These are phyloP conservation scores for Aricia agestis DNA, from an alignment of 1,140 invertebrate genomes.

Conservation along the genomic window DNA sequence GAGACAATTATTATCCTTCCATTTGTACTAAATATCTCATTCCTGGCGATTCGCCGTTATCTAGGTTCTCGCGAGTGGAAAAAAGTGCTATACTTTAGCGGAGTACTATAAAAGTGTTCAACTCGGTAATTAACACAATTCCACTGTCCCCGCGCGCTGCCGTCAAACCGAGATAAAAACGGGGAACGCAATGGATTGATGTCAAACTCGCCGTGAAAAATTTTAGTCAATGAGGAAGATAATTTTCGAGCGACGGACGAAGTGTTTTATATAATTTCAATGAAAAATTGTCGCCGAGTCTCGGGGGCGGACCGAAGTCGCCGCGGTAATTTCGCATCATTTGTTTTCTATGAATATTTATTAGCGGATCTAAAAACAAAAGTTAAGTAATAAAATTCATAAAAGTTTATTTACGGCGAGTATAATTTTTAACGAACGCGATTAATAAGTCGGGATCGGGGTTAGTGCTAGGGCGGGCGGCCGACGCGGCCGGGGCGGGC, in stretches of 20 bases:
- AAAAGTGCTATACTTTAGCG: conserved; percentile 36
- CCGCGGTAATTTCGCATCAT: conserved; percentile 60
- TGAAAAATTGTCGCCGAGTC: conserved; percentile 63
- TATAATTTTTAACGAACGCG: neutral
- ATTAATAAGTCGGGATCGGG: neutral
- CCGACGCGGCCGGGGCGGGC: too few relatives aligned
- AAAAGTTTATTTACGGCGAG: neutral
- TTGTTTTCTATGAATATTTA: conserved; percentile 71
- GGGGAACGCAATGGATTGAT: conserved; percentile 59
- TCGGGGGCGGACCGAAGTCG: conserved; percentile 48
- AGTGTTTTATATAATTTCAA: conserved; percentile 69
- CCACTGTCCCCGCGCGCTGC: conserved; percentile 35
- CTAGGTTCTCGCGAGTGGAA: conserved; percentile 36
- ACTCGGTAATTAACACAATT: conserved; percentile 66
- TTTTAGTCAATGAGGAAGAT: conserved; percentile 72
- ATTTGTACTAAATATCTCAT: conserved; percentile 9
- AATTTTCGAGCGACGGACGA: conserved; percentile 60
- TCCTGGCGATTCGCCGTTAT: conserved; percentile 19
- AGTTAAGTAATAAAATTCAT: conserved; percentile 8
- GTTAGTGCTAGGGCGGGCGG: neutral
- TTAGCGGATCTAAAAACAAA: conserved; percentile 57
- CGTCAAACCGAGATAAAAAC: conserved; percentile 64
- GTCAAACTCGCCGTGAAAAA: conserved; percentile 73
- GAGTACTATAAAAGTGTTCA: conserved; percentile 57
- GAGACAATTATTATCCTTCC: conserved; percentile 7